Conservation (phyloP, 2,797 vertebrate genomes). For the Carcharodon carcharias region DNA sequence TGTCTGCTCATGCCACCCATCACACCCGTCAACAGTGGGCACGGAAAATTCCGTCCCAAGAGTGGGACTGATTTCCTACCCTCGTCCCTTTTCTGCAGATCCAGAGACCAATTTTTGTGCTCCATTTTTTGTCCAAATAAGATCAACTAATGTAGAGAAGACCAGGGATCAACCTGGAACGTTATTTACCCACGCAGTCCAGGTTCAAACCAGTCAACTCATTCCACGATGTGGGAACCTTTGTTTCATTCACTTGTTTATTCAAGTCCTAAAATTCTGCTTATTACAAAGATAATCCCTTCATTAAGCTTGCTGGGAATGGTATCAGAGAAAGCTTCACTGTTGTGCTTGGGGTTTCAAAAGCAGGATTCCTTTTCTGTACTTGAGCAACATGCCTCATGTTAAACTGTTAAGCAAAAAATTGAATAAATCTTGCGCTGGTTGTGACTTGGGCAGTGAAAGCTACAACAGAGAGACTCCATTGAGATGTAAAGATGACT, state of each 20-base stretch:
- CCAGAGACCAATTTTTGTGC: not conserved
- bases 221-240: not conserved
- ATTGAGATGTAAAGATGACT: constrained; percentile 74
- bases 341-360: not conserved
- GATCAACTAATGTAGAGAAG: not conserved
- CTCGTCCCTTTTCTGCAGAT: not conserved
- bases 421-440: constrained; percentile 21
- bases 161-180: not conserved
- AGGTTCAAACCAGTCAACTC: not conserved
- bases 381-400: not conserved
- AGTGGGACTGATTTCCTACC: not conserved
- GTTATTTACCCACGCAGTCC: not conserved
- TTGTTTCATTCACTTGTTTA: not conserved
- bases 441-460: constrained; percentile 12
- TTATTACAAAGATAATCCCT: not conserved
- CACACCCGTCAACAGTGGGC: no score
- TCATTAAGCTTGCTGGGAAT: not conserved
- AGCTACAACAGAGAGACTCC: constrained; percentile 51
- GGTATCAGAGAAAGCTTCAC: not conserved
- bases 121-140: not conserved
- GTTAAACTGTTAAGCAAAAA: constrained; percentile 18
- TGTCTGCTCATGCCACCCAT: no score
- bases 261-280: not conserved
- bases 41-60: no score
- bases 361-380: not conserved